These are phyloP conservation scores for Ceratosolen fusciceps DNA, from an alignment of 1,140 invertebrate genomes.

Conservation along the genomic window DNA sequence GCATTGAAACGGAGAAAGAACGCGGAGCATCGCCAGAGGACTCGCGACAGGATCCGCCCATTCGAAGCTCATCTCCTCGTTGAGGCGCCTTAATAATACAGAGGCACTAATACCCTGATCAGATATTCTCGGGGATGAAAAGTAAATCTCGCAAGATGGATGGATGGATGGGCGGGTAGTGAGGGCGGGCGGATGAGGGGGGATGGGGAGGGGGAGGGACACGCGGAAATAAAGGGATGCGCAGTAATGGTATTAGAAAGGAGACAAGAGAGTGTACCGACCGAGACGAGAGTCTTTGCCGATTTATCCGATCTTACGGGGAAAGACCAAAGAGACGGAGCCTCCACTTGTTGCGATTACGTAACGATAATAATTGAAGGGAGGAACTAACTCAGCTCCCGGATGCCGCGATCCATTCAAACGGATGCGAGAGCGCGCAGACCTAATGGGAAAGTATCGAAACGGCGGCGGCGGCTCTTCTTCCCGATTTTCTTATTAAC, in stretches of 20 bases:
- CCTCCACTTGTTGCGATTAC: constrained; percentile 5
- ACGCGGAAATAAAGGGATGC: constrained; percentile 48
- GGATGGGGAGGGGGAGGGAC: too few species aligned
- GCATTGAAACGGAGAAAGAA: constrained; percentile 68
- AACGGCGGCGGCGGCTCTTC: not conserved
- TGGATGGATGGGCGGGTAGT: constrained; percentile 3
- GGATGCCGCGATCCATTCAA: not conserved
- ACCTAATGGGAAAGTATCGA: not conserved
- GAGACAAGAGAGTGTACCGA: not conserved
- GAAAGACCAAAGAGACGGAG: not conserved
- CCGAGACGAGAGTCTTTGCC: too few species aligned
- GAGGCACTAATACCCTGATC: constrained; percentile 70
- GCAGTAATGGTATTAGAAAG: constrained; percentile 67
- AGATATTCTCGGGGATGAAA: constrained; percentile 70
- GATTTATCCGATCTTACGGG: constrained; percentile 15
- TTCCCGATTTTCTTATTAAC: constrained; percentile 3
- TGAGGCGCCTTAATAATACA: constrained; percentile 68
- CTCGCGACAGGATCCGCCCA: constrained; percentile 38
- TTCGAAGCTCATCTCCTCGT: constrained; percentile 28
- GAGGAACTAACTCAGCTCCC: not conserved
- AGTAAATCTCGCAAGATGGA: constrained; percentile 59
- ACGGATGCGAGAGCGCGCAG: not conserved
- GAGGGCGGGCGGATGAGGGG: constrained; percentile 38
- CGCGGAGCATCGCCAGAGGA: constrained; percentile 60
- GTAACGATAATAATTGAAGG: constrained; percentile 7